These are phyloP conservation scores for Sinodicranocentrus sp. DNA, from an alignment of 2,888 invertebrate species.

Conservation along the genomic window DNA sequence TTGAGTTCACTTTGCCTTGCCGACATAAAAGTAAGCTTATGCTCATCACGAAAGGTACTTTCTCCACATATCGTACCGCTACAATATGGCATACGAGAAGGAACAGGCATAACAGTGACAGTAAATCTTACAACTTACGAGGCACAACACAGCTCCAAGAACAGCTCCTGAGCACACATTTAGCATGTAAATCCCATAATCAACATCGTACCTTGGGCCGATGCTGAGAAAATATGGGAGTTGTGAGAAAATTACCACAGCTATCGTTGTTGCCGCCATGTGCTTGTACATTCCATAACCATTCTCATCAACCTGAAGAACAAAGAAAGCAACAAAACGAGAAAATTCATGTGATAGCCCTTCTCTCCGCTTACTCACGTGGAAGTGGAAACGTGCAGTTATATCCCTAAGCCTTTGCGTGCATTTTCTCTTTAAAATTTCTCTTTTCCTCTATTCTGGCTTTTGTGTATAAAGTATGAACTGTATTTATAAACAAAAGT, in stretches of 20 bases:
- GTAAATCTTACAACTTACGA: slow-evolving; percentile 61
- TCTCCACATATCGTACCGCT: too few relatives aligned
- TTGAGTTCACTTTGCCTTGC: too few relatives aligned
- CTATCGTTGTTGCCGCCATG: slow-evolving; percentile 52
- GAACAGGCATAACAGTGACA: too few relatives aligned
- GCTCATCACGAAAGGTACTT: too few relatives aligned
- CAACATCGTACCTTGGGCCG: slow-evolving; percentile 61
- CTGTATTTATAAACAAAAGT: too few relatives aligned
- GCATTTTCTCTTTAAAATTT: too few relatives aligned
- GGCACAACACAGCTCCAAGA: slow-evolving; percentile 63
- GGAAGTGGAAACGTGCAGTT: neutral
- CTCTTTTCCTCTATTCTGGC: too few relatives aligned
- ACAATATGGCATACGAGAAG: too few relatives aligned
- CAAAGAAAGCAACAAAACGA: slow-evolving; percentile 26
- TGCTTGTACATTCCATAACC: slow-evolving; percentile 63
- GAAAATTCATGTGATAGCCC: too few relatives aligned
- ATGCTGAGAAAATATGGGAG: slow-evolving; percentile 63
- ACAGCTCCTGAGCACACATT: slow-evolving; percentile 62
- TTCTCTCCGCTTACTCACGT: neutral
- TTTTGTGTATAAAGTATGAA: too few relatives aligned
- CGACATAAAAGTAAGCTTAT: too few relatives aligned
- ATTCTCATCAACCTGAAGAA: slow-evolving; percentile 61
- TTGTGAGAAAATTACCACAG: slow-evolving; percentile 61
- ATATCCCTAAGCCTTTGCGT: too few relatives aligned
- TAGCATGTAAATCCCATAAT: slow-evolving; percentile 62